Evolutionary conservation across 2,113 vertebrate species (phyloP), one percentile per base, ranked within the genome.

Genomic region (Setophaga coronata): DNA sequence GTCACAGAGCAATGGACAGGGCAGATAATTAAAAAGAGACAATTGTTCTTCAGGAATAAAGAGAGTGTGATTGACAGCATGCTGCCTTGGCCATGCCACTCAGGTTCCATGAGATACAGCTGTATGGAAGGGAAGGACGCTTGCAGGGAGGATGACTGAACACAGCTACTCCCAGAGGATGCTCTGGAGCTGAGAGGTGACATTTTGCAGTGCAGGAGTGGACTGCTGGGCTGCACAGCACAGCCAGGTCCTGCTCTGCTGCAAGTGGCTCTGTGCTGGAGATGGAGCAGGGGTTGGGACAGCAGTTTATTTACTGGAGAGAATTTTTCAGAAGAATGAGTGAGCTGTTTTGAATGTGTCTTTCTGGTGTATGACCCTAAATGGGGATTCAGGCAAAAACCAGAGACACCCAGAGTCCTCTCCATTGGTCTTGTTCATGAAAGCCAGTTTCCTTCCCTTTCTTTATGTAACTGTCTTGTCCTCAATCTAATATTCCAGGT

Each of bases 401-500:
- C 61, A 80, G 84, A 77, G 61, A 42, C 38, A 70, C 15, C 2
- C 47, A 26, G 66, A 6, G 47, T 86, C 43, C 56, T 73, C 77
- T 47, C 51, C 33, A 38, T 90, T 81, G 82, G 28, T 90, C 90
- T 91, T 73, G 36, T 36, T 83, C 67, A 42, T 34, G 56, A 93
- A 72, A 79, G 80, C 57, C 24, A 56, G 48, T 92, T 96, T 92
- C 85, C 77, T 92, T 90, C 54, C 58, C 61, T 88, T 66, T 54
- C 77, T 85, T 92, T 94, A 76, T 91, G 77, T 70, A 89, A 94
- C 91, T 89, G 77, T 89, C 89, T 87, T 9, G 7, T 91, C 62
- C 57, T 94, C 88, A 76, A 85, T 95, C 54, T 96, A 92, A 91
- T 96, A 93, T 93, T 90, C 86, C 24, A 72, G 86, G 66, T 87